Evolutionary conservation across 2,113 vertebrate species (phyloP).

Genomic region (Pithys albifrons): DNA sequence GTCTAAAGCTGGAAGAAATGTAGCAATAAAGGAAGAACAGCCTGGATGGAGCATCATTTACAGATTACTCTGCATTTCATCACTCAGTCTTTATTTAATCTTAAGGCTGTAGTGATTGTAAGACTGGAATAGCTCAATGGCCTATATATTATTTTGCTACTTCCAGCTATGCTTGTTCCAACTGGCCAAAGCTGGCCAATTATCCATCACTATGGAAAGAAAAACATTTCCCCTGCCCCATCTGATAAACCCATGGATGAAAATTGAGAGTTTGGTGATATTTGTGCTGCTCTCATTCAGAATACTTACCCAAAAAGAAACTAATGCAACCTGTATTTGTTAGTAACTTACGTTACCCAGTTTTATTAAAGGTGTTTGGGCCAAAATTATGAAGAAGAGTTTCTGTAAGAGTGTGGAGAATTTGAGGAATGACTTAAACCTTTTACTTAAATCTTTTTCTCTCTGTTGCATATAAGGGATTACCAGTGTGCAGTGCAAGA

Average conservation of each 20-base stretch:
- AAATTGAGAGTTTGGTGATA: neutral
- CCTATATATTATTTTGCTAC: neutral
- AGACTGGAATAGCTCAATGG: neutral
- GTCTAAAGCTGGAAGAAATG: neutral
- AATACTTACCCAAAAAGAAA: neutral
- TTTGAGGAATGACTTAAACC: neutral
- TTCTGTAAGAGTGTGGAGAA: neutral
- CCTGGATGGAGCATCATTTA: neutral
- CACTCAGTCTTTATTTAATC: constrained; percentile 32
- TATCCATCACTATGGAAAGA: neutral
- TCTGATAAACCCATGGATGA: neutral
- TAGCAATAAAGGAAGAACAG: neutral
- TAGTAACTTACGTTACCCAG: neutral
- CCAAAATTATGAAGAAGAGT: neutral
- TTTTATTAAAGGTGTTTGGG: neutral
- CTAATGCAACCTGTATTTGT: neutral
- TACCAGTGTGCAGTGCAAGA: neutral
- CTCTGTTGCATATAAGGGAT: neutral
- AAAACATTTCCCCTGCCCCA: neutral
- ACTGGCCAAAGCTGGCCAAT: neutral
- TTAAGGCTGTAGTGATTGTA: neutral
- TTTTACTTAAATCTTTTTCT: neutral
- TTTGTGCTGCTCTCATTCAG: neutral
- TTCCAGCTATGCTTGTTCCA: neutral
- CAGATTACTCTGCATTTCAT: constrained; percentile 39